Base-by-base conservation (phyloP, 2,888 invertebrate species). In the Drosophila quinaria region DNA sequence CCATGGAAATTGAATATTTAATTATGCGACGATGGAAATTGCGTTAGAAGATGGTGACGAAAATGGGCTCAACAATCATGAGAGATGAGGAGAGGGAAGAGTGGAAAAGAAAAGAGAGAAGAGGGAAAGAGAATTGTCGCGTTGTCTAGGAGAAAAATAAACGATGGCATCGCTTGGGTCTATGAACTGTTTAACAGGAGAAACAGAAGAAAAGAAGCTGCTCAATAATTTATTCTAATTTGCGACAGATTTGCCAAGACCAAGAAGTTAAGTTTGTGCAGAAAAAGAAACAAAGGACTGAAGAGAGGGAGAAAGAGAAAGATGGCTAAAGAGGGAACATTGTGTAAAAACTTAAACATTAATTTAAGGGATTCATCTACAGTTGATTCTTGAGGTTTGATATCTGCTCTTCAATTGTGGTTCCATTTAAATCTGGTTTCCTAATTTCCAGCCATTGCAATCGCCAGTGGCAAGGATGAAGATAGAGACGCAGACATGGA, bases 1-100 rank as follows among this genome's bases (percentile, higher is more conserved):
- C 83, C 71, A 73, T 74, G 70, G 79, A 83, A 89, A 87, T 84
- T 87, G 84, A 81, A 80, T 87, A 84, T 84, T 89, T 89, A 89
- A 87, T 86, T 87, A 86, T 70, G 76, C 77, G 77, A 65, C 81
- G 66, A 79, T 81, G 72, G 64, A 79, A 87, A 88, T 77, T 63
- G 77, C 74, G 73, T 74, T 64, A 70, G 63, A 69, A 77, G 65
- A 77, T 77, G 89, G 81, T 86, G 87, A 80, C 78, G 75, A 80
- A 88, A 86, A 88, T 83, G 78, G 68, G 49, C 61, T 39, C 22
- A 64, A 63, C 67, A 66, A 75, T 71, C 63, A 71, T 13, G 52
- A 22, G 52, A 22, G 55, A 58, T 59, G 37, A n/a, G 37, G 37
- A 6, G 37, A n/a, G 15, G 41, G 29, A n/a, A 9, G 49, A 11